A percentile compares a stretch with the other conserved stretches of the same genome.
These are phyloP conservation scores for Amphilophus citrinellus DNA, from an alignment of 2,113 vertebrate species.

Conservation along the genomic window DNA sequence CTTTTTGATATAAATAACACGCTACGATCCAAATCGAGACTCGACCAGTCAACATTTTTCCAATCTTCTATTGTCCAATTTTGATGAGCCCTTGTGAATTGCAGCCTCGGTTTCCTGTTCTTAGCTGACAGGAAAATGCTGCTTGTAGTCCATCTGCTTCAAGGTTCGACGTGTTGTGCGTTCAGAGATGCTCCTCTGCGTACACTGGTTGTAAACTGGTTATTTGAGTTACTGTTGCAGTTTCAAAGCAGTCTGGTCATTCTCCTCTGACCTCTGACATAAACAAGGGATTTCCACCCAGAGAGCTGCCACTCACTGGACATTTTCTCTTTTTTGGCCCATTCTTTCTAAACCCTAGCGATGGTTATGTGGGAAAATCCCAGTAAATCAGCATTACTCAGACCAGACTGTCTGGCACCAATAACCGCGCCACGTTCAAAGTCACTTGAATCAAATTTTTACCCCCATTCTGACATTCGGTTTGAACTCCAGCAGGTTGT, in stretches of 20 bases:
- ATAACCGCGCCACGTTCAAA: not conserved
- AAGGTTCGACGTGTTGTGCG: not conserved
- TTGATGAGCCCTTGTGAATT: not conserved
- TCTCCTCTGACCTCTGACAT: not conserved
- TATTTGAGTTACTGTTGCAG: not conserved
- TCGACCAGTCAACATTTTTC: too few relatives aligned
- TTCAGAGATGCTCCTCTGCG: not conserved
- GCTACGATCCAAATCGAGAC: too few relatives aligned
- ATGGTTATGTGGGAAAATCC: constrained; percentile 1
- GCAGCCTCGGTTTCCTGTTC: not conserved
- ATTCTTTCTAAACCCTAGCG: not conserved
- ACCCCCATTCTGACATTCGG: not conserved
- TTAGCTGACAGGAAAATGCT: not conserved
- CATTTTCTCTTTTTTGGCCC: not conserved
- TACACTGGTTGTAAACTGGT: not conserved
- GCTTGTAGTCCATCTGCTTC: not conserved
- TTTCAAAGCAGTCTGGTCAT: not conserved
- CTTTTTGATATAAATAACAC: not conserved
- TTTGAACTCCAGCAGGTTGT: not conserved
- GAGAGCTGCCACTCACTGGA: not conserved
- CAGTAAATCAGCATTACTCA: not conserved
- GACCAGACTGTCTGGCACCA: not conserved
- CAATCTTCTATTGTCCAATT: too few relatives aligned
- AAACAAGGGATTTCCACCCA: not conserved
- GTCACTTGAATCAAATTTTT: not conserved